phyloP scores from a whole-genome alignment of 2,888 invertebrate species.

The Ecliptopera silaceata region DNA sequence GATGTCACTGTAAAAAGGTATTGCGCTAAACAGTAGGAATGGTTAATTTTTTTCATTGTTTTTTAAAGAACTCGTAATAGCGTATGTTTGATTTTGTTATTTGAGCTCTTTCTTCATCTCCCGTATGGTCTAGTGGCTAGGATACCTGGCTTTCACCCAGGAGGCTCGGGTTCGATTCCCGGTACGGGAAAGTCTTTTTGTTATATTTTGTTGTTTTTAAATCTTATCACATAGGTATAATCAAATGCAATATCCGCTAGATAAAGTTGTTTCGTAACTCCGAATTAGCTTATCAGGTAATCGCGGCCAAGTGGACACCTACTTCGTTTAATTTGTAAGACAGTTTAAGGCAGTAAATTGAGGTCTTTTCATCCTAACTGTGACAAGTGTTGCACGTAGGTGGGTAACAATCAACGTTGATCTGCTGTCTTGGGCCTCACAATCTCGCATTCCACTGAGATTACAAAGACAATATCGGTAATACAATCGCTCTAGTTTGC shows the following conservation, averaged over 20 bases:
- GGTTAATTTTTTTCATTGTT: too few relatives aligned
- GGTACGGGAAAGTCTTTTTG: constrained; percentile 80
- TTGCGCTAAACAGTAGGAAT: too few relatives aligned
- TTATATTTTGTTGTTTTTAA: background rate
- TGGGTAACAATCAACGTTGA: constrained; percentile 34
- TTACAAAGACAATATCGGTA: constrained; percentile 13
- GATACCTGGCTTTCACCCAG: constrained; percentile 89
- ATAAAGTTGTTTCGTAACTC: constrained; percentile 12
- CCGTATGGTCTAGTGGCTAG: constrained; percentile 87
- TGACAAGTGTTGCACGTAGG: constrained; percentile 30
- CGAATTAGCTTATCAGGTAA: constrained; percentile 14
- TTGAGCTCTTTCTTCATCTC: constrained; percentile 43
- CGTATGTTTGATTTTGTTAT: background rate
- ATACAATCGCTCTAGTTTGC: constrained; percentile 30
- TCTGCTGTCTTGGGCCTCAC: constrained; percentile 29
- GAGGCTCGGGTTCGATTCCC: constrained; percentile 90
- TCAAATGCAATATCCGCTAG: constrained; percentile 1
- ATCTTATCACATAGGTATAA: background rate
- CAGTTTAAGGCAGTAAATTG: constrained; percentile 31
- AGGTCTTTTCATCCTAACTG: constrained; percentile 27
- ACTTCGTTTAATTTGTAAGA: constrained; percentile 31
- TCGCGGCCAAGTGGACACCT: constrained; percentile 20
- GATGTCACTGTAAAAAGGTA: too few relatives aligned
- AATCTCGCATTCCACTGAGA: constrained; percentile 23
- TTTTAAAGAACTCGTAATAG: too few relatives aligned